Evolutionary conservation across 2,888 invertebrate genomes (phyloP).

Genomic region (Metallyticus violacea): DNA sequence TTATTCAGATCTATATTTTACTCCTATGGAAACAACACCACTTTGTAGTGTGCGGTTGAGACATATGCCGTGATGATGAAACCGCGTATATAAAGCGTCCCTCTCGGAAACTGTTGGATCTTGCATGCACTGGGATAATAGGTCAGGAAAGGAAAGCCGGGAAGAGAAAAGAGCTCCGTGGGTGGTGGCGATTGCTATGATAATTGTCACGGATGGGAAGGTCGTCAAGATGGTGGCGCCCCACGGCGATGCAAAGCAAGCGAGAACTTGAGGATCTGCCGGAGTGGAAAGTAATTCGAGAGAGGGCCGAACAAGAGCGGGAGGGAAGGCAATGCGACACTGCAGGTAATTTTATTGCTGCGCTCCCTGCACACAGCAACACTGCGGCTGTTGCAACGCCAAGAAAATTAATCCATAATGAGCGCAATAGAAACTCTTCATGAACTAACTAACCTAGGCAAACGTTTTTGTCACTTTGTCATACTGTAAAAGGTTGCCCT

Average conservation of each 20-base stretch:
- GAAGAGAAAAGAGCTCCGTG: not conserved
- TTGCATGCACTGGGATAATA: not conserved
- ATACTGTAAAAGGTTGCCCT: too few species aligned
- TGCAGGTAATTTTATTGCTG: not conserved
- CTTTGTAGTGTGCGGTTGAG: too few species aligned
- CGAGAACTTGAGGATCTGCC: not conserved
- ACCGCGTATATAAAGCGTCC: not conserved
- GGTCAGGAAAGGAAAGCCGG: not conserved
- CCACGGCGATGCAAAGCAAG: not conserved
- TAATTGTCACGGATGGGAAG: slow-evolving; percentile 12
- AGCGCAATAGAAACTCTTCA: not conserved
- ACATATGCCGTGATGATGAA: not conserved
- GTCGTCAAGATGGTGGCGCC: slow-evolving; percentile 6
- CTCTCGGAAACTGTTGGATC: too few species aligned
- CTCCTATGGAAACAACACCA: too few species aligned
- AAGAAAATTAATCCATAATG: not conserved
- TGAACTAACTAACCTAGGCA: too few species aligned
- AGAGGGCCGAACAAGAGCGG: not conserved
- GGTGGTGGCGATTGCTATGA: not conserved
- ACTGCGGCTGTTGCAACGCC: too few species aligned
- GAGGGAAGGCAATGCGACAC: not conserved
- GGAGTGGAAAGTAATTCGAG: not conserved
- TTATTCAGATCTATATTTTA: too few species aligned
- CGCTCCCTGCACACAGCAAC: too few species aligned
- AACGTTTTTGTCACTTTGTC: too few species aligned